phyloP scores from a whole-genome alignment of 2,113 vertebrate genomes.

The Pygoscelis adeliae region DNA sequence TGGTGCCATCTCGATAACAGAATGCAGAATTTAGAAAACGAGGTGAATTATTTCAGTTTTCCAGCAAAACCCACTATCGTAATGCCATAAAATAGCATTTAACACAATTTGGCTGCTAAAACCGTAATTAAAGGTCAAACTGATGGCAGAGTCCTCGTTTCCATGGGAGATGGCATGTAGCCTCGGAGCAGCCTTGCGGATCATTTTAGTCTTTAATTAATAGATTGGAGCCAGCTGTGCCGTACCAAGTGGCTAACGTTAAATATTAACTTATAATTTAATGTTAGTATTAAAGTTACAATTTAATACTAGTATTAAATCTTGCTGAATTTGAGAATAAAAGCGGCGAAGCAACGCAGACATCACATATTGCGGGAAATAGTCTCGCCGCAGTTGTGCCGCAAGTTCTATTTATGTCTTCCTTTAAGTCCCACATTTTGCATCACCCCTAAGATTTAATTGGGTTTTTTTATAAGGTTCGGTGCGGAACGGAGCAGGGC shows the following conservation, averaged over 20 bases:
- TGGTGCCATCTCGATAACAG: accelerated
- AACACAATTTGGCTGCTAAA: neutral
- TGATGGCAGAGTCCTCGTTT: neutral
- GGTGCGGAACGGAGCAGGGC: neutral
- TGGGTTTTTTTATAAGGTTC: too few relatives aligned
- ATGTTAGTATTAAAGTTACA: neutral
- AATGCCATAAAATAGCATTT: too few relatives aligned
- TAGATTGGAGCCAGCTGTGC: neutral
- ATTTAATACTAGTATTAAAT: neutral
- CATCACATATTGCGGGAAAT: accelerated
- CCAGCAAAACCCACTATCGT: too few relatives aligned
- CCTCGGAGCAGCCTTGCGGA: neutral
- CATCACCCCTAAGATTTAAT: too few relatives aligned
- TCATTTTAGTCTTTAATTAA: neutral
- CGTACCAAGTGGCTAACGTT: neutral
- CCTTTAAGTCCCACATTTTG: neutral
- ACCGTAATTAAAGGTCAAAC: neutral
- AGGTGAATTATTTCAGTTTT: neutral
- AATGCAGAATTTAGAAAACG: neutral
- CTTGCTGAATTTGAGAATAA: too few relatives aligned
- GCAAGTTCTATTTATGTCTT: too few relatives aligned
- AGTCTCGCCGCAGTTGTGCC: too few relatives aligned
- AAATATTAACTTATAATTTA: neutral
- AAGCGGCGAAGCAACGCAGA: neutral
- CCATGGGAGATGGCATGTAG: neutral